Conservation (phyloP, 2,888 invertebrate species). For the Drosophila ochracea region DNA sequence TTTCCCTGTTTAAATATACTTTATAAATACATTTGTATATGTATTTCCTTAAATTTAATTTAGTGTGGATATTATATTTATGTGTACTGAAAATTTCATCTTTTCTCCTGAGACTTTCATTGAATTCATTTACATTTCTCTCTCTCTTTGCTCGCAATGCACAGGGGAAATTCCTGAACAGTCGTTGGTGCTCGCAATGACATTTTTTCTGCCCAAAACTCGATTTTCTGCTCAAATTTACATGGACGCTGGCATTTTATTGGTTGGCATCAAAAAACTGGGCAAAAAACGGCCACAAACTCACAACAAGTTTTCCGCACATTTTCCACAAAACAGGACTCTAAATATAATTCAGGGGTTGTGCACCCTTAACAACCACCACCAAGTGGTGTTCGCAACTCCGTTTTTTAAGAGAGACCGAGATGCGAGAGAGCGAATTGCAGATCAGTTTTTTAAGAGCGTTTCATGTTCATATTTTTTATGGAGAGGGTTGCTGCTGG, state of each 20-base stretch:
- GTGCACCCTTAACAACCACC: conserved; percentile 50
- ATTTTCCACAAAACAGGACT: conserved; percentile 57
- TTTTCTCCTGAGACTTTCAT: neutral
- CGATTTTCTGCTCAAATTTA: conserved; percentile 75
- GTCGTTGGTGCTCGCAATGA: conserved; percentile 58
- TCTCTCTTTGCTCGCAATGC: conserved; percentile 1
- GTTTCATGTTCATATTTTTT: conserved; percentile 40
- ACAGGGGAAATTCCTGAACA: conserved; percentile 75
- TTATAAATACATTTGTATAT: neutral
- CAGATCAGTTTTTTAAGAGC: conserved; percentile 70
- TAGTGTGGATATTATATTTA: neutral
- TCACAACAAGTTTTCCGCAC: conserved; percentile 57
- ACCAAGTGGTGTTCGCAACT: conserved; percentile 23
- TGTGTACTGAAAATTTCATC: neutral
- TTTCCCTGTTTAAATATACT: neutral
- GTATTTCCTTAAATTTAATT: neutral
- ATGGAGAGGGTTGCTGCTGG: conserved; percentile 69
- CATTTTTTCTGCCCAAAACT: conserved; percentile 81
- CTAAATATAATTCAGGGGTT: conserved; percentile 56
- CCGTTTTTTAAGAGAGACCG: conserved; percentile 59
- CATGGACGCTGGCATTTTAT: conserved; percentile 79
- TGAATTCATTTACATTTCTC: conserved; percentile 47
- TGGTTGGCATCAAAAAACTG: conserved; percentile 67
- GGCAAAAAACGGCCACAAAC: conserved; percentile 47
- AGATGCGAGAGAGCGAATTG: conserved; percentile 11